Conservation (phyloP, 1,140 invertebrate genomes). For the Mercenaria mercenaria region DNA sequence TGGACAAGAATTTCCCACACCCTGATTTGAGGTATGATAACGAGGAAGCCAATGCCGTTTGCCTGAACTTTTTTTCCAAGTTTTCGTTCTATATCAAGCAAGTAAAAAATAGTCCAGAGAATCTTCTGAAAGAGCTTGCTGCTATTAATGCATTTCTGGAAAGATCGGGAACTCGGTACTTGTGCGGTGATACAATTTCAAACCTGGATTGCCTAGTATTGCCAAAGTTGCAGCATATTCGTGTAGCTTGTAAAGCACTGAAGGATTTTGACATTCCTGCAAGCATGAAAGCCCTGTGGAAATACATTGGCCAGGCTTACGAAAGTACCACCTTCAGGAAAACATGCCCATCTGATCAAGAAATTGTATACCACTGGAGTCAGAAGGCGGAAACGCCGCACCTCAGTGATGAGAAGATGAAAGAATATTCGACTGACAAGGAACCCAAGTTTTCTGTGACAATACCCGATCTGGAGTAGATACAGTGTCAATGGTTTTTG, state of each 20-base stretch:
- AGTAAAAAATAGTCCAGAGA: conserved; percentile 86
- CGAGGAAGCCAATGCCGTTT: conserved; percentile 86
- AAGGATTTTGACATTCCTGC: conserved; percentile 88
- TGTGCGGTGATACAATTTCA: conserved; percentile 86
- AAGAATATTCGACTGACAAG: conserved; percentile 76
- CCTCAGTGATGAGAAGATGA: conserved; percentile 82
- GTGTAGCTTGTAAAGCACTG: conserved; percentile 87
- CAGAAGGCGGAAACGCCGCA: conserved; percentile 86
- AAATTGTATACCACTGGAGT: conserved; percentile 89
- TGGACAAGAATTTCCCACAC: conserved; percentile 87
- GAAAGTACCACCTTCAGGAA: conserved; percentile 87
- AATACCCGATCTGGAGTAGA: conserved; percentile 60
- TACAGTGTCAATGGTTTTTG: not conserved
- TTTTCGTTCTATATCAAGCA: conserved; percentile 89
- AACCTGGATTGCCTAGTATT: conserved; percentile 88
- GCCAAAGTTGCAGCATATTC: conserved; percentile 89
- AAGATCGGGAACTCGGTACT: conserved; percentile 81
- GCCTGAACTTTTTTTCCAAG: conserved; percentile 88
- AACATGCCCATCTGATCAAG: conserved; percentile 89
- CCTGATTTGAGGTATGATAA: conserved; percentile 86
- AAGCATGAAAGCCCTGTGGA: conserved; percentile 88
- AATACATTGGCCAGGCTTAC: conserved; percentile 89
- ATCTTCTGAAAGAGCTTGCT: conserved; percentile 85
- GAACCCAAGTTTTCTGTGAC: conserved; percentile 76
- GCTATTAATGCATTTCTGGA: conserved; percentile 86